Evolutionary conservation across 2,888 invertebrate genomes (phyloP), one percentile per base, ranked within the genome.

Genomic region (Eulithis prunata): DNA sequence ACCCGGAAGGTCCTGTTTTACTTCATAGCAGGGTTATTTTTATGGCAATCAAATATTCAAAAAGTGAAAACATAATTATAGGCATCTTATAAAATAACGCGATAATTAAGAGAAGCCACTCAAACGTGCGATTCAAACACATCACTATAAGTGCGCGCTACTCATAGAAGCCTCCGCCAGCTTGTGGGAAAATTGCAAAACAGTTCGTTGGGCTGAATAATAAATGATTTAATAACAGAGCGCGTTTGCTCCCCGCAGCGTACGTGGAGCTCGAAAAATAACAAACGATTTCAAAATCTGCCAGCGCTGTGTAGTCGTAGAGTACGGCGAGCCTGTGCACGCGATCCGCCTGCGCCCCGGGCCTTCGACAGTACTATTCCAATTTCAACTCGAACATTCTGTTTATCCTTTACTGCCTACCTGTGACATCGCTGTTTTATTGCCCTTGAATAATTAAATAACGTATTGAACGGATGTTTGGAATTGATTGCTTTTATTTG

Each of bases 181-280:
- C 81, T 86, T 87, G 89, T 91, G 89, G 89, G 91, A 89, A 90
- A 90, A 89, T 89, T 88, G 87, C 87, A 83, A 91, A 91, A 92
- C 91, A 89, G 89, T 90, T 92, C 90, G 90, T 87, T 87, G 89
- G 81, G 81, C 82, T 91, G 91, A 91, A 92, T 92, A 92, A 93
- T 92, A 92, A 91, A 92, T 92, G 90, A 91, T 91, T 92, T 92
- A 91, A 91, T 92, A 92, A 92, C 91, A 91, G 87, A 84, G 86
- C 87, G 86, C 86, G 89, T 89, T 89, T 89, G 88, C 88, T 89
- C 85, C 88, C 87, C 86, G 78, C 81, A 76, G 79, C 84, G 85
- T 84, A 85, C 82, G 87, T 87, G 86, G 81, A 82, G 84, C 81
- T 87, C 87, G 82, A 91, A 91, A 91, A 92, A 91, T 89, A 90